Conservation (phyloP, 1,140 invertebrate species). For the Sweltsa coloradensis region DNA sequence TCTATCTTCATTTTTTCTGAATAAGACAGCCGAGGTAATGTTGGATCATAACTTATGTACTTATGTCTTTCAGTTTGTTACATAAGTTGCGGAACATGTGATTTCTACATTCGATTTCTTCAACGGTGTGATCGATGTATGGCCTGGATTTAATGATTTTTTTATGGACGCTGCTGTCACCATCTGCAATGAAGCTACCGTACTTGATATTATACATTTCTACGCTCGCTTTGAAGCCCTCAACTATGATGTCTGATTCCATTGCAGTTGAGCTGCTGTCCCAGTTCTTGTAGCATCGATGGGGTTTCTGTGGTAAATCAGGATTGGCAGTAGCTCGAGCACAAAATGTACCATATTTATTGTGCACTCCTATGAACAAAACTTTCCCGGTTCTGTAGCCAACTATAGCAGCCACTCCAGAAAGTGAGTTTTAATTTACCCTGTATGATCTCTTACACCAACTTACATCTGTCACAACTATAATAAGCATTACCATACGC, state of each 20-base stretch:
- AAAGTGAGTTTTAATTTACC: conserved; percentile 22
- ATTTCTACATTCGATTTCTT: conserved; percentile 22
- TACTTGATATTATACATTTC: conserved; percentile 22
- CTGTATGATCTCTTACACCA: conserved; percentile 25
- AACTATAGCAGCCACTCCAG: conserved; percentile 24
- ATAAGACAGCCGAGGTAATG: not conserved
- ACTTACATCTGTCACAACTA: conserved; percentile 24
- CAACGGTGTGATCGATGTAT: conserved; percentile 13
- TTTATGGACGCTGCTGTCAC: conserved; percentile 23
- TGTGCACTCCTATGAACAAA: conserved; percentile 26
- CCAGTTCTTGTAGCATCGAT: conserved; percentile 18
- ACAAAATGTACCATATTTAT: conserved; percentile 32
- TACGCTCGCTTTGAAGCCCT: conserved; percentile 20
- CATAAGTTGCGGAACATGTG: conserved; percentile 14
- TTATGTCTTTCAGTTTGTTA: conserved; percentile 8
- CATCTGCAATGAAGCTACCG: conserved; percentile 23
- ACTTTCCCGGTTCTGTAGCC: conserved; percentile 26
- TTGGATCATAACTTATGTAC: not conserved
- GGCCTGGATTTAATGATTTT: conserved; percentile 16
- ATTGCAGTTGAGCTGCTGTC: conserved; percentile 17
- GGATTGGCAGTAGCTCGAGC: conserved; percentile 18
- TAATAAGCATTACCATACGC: conserved; percentile 25
- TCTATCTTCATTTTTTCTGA: not conserved
- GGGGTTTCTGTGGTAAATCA: not conserved
- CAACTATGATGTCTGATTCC: conserved; percentile 22